A percentile compares a stretch with the other conserved stretches of the same genome.
phyloP scores from a whole-genome alignment of 2,888 invertebrate species.

The Acheta domesticus region DNA sequence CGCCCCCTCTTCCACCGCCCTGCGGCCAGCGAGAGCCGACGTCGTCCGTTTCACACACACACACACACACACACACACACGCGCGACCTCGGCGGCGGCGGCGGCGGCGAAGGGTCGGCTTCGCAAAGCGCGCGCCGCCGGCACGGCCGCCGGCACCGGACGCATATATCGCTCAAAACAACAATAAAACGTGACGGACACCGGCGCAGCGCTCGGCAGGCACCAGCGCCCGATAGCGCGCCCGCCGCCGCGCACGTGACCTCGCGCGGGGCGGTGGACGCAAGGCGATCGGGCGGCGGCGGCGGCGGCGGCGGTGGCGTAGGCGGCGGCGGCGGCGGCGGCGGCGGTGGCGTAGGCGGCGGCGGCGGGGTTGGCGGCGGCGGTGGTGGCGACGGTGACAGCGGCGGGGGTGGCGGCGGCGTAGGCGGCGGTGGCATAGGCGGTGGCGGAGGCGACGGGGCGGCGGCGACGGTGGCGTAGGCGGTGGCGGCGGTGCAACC shows the following conservation, averaged over 20 bases:
- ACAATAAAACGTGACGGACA: slow-evolving; percentile 3
- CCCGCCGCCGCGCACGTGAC: not conserved
- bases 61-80: no score
- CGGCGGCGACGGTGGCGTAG: no score
- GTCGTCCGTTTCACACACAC: no score
- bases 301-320: not conserved
- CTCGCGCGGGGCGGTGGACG: not conserved
- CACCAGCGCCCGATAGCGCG: no score
- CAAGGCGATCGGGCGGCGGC: not conserved
- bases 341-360: not conserved
- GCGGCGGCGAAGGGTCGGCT: no score
- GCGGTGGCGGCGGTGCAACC: no score
- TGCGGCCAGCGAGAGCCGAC: no score
- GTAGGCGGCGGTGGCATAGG: no score
- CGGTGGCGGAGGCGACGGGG: no score
- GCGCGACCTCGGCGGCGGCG: no score
- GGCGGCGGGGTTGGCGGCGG: not conserved
- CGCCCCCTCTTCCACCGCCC: no score
- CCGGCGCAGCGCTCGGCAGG: not conserved
- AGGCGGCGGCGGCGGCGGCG: not conserved
- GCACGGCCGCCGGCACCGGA: not conserved
- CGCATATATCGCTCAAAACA: not conserved
- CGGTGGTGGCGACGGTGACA: not conserved
- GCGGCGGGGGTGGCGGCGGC: no score
- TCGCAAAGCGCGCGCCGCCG: not conserved